phyloP scores from a whole-genome alignment of 2,113 vertebrate genomes.

The Corvus cornix region DNA sequence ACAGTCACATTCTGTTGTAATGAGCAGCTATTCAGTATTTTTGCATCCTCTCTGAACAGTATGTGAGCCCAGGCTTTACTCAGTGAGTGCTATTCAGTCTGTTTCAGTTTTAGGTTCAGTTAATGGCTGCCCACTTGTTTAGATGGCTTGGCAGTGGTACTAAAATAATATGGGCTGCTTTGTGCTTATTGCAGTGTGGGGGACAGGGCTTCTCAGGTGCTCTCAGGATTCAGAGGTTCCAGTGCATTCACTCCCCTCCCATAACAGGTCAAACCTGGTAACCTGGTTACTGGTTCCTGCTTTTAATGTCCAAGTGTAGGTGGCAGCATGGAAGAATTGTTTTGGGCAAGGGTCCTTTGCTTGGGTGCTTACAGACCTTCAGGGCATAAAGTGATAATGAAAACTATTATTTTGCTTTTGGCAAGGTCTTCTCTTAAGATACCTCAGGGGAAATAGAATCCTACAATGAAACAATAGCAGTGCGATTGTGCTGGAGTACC shows the following conservation, averaged over 20 bases:
- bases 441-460: neutral
- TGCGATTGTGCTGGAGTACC: neutral
- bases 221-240: neutral
- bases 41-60: neutral
- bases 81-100: neutral
- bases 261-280: neutral
- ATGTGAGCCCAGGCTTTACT: neutral
- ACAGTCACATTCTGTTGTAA: neutral
- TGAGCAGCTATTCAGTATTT: slow-evolving; percentile 7
- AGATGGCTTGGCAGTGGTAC: neutral
- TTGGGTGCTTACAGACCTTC: neutral
- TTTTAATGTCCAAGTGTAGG: neutral
- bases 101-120: neutral
- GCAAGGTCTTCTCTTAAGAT: neutral
- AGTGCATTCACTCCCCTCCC: neutral
- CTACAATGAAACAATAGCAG: neutral
- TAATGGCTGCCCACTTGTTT: neutral
- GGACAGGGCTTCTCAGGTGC: neutral
- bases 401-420: neutral
- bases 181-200: neutral
- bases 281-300: neutral
- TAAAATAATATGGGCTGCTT: neutral
- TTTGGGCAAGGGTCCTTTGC: neutral
- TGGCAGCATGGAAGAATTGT: neutral
- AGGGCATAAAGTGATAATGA: neutral